Percentiles rank a stretch among this genome's conserved stretches.
Evolutionary conservation across 1,140 invertebrate species (phyloP).

Genomic region (Ostrea edulis): DNA sequence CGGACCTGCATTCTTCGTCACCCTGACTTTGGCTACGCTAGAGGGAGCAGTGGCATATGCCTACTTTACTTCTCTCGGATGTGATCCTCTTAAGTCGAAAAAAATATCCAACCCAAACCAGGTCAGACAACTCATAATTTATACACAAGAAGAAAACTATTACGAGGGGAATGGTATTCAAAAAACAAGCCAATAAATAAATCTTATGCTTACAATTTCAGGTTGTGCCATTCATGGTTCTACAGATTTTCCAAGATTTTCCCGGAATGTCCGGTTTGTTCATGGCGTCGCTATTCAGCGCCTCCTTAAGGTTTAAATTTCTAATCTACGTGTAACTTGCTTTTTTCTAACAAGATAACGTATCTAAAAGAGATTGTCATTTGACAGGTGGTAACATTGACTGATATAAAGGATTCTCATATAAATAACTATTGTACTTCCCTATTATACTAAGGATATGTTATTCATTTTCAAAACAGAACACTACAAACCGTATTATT

Average conservation of each 20-base stretch:
- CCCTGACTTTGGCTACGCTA: conserved; percentile 63
- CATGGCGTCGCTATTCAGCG: conserved; percentile 78
- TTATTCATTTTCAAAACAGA: too few relatives aligned
- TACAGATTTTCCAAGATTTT: conserved; percentile 70
- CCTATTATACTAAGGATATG: too few relatives aligned
- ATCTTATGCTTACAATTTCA: conserved; percentile 67
- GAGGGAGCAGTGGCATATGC: conserved; percentile 84
- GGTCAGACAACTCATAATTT: conserved; percentile 79
- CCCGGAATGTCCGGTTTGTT: conserved; percentile 79
- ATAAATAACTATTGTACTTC: too few relatives aligned
- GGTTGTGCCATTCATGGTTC: conserved; percentile 73
- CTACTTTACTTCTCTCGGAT: conserved; percentile 70
- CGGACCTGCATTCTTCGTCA: conserved; percentile 71
- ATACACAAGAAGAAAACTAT: not conserved
- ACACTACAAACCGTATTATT: too few relatives aligned
- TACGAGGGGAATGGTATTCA: too few relatives aligned
- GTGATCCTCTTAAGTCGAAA: conserved; percentile 76
- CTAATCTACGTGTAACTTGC: not conserved
- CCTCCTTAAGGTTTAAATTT: conserved; percentile 75
- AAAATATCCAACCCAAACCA: conserved; percentile 76
- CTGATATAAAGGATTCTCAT: too few relatives aligned
- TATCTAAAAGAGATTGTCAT: too few relatives aligned
- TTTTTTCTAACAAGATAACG: too few relatives aligned
- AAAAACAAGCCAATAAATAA: too few relatives aligned
- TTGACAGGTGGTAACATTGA: too few relatives aligned